Evolutionary conservation across 2,888 invertebrate genomes (phyloP).

Genomic region (Taenaris catops): DNA sequence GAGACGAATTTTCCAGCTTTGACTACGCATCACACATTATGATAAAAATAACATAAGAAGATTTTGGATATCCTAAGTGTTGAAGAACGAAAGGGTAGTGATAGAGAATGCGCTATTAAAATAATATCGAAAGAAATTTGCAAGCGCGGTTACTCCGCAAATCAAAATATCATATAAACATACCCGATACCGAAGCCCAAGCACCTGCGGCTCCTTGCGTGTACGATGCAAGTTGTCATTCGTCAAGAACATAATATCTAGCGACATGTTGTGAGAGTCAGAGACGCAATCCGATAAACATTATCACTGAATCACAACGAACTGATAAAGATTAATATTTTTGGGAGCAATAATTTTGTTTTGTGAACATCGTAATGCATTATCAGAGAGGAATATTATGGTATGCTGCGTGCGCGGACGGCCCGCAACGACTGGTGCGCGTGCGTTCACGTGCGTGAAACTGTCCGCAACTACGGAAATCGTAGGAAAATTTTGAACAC

Average conservation of each 20-base stretch:
- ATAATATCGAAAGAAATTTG: too few species aligned
- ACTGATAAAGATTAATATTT: slow-evolving; percentile 5
- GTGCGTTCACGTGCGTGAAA: slow-evolving; percentile 31
- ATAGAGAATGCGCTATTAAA: too few species aligned
- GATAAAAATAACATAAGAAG: too few species aligned
- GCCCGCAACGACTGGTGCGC: slow-evolving; percentile 47
- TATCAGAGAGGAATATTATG: slow-evolving; percentile 40
- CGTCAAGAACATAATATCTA: slow-evolving; percentile 77
- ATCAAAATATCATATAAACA: too few species aligned
- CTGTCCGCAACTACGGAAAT: slow-evolving; percentile 54
- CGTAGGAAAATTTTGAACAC: slow-evolving; percentile 60
- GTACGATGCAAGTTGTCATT: slow-evolving; percentile 71
- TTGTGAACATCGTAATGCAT: slow-evolving; percentile 69
- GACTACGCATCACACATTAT: too few species aligned
- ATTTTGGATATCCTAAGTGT: too few species aligned
- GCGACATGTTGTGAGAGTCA: slow-evolving; percentile 46
- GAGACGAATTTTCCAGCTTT: too few species aligned
- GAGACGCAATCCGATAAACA: slow-evolving; percentile 36
- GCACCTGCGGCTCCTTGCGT: slow-evolving; percentile 66
- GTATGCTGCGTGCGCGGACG: slow-evolving; percentile 46
- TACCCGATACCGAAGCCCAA: slow-evolving; percentile 74
- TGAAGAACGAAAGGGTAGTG: too few species aligned
- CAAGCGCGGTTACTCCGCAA: too few species aligned
- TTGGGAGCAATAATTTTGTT: slow-evolving; percentile 3
- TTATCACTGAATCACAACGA: slow-evolving; percentile 39